Evolutionary conservation across 2,797 vertebrate species (phyloP), one percentile per base, ranked within the genome.

Genomic region (Masticophis lateralis): DNA sequence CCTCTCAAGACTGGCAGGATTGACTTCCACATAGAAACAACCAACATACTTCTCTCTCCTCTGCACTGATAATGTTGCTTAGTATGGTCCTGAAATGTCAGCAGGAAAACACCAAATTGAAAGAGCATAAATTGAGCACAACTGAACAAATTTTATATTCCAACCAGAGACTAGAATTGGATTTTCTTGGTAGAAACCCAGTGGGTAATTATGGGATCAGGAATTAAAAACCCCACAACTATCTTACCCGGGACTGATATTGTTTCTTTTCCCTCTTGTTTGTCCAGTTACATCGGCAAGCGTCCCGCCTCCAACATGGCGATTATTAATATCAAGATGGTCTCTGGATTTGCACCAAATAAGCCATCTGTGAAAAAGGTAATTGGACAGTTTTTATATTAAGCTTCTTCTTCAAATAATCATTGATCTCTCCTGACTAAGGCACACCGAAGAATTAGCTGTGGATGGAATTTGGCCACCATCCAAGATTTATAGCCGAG

Each of bases 241-340:
- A 83, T 1, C 3, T 1, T 47, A 83, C 43, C 18, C 4, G n/a
- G 8, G 28, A 13, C 4, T 55, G 7, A 55, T 7, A 2, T 0
- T 86, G 94, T 86, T 66, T 90, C 6, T 16, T 92, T 94, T 32
- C 86, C 89, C 55, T 28, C 8, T 91, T 91, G 51, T 5, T 89
- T 90, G 89, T 94, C 88, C 63, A 98, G 98, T 91, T 98, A 98
- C 56, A 94, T 56, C 0, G 98, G 97, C 16, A 94, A 91, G 53
- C 97, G 97, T n/a, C 90, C 86, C 0, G 47, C 13, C 87, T 97
- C 98, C 94, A 98, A 98, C 87, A 98, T 98, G 98, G 97, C 66
- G 0, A 97, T 98, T 6, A 61, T 93, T 69, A 97, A 98, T 1
- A 95, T 98, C 87, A 98, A 97, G 94, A 97, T 98, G 97, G 94